Percentiles rank a stretch among this genome's conserved stretches.
Evolutionary conservation across 2,797 vertebrate genomes (phyloP).

Genomic region (Myotis findleyi): DNA sequence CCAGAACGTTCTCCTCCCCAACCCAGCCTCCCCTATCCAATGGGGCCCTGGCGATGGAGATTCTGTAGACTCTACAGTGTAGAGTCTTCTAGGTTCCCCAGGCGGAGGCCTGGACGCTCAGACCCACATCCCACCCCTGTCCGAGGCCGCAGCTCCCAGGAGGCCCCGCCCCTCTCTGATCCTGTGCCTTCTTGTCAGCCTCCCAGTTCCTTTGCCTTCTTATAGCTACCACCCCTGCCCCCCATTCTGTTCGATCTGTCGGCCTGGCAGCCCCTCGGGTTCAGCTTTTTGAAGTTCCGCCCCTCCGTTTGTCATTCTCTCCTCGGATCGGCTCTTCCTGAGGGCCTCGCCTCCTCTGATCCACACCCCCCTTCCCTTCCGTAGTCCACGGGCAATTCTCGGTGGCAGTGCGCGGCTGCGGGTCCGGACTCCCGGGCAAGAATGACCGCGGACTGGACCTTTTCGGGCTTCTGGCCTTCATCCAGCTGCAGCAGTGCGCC

Average conservation of each 20-base stretch:
- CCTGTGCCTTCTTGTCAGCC: background rate
- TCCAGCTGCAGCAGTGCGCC: conserved; percentile 82
- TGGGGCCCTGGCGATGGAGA: background rate
- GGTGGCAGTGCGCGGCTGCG: conserved; percentile 80
- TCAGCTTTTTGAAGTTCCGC: background rate
- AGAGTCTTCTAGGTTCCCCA: background rate
- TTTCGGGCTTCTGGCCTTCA: conserved; percentile 80
- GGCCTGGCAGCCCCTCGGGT: background rate
- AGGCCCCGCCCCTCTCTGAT: background rate
- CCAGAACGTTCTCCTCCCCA: background rate
- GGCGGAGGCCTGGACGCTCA: background rate
- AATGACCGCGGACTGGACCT: conserved; percentile 83
- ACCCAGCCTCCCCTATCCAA: background rate
- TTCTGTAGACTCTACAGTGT: too few relatives aligned
- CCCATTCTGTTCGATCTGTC: background rate
- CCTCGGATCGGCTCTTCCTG: background rate
- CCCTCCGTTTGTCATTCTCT: background rate
- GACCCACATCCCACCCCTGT: background rate
- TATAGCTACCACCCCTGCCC: background rate
- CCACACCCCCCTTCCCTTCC: background rate
- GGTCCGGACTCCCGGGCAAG: conserved; percentile 76
- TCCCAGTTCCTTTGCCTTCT: background rate
- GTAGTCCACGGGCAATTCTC: conserved; percentile 83
- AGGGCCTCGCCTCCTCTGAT: background rate
- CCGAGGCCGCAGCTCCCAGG: background rate